A percentile compares a stretch with the other conserved stretches of the same genome.
Conservation (phyloP, 2,888 invertebrate species). For the Dolichomitus sp. region DNA sequence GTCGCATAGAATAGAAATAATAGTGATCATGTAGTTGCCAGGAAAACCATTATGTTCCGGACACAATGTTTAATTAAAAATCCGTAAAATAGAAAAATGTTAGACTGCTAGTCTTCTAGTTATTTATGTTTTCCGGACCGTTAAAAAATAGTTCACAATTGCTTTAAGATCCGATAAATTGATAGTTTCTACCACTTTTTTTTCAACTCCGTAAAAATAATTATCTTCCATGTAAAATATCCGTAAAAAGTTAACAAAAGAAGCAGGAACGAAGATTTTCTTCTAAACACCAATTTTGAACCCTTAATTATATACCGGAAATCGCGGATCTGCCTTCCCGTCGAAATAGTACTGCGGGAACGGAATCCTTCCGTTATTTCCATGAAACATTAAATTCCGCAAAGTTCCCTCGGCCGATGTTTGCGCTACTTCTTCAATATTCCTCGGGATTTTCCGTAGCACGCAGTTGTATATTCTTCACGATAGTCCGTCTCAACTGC, state of each 20-base stretch:
- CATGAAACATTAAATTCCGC: constrained; percentile 22
- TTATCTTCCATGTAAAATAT: background rate
- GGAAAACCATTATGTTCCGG: no score
- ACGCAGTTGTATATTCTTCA: background rate
- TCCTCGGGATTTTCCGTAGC: background rate
- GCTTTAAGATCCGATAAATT: background rate
- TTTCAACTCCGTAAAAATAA: background rate
- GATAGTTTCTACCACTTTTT: background rate
- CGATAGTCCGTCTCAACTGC: background rate
- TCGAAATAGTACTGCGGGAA: constrained; percentile 11
- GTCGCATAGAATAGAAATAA: no score
- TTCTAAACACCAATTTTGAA: background rate
- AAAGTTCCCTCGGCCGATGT: constrained; percentile 18
- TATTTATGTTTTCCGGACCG: no score
- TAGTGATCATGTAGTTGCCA: no score
- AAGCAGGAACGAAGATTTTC: background rate
- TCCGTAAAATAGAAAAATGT: no score
- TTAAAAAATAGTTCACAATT: no score
- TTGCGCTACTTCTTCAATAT: constrained; percentile 37
- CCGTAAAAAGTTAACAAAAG: background rate
- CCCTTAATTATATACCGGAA: constrained; percentile 11
- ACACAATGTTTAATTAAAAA: no score
- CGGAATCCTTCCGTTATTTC: constrained; percentile 30
- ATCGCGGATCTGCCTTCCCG: background rate
- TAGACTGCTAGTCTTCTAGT: no score